Evolutionary conservation across 1,140 invertebrate species (phyloP).

Genomic region (Drosophila nigromelanica): DNA sequence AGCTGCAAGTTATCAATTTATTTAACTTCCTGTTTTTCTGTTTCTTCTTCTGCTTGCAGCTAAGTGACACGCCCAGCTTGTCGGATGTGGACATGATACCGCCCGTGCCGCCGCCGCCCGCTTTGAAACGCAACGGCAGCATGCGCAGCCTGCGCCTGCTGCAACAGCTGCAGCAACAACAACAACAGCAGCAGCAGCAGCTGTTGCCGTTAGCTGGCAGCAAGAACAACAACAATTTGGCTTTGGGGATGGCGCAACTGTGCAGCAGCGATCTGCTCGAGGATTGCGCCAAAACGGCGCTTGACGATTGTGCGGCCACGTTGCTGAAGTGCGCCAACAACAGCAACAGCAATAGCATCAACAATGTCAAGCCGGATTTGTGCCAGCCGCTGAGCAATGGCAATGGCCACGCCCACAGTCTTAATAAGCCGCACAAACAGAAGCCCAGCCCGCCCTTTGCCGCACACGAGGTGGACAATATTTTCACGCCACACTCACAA

Average conservation of each 20-base stretch:
- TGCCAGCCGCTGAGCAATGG: constrained; percentile 58
- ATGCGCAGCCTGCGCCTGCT: constrained; percentile 72
- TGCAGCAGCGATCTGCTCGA: constrained; percentile 75
- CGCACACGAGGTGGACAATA: constrained; percentile 70
- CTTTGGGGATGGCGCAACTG: constrained; percentile 55
- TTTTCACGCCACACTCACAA: constrained; percentile 72
- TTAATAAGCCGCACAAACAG: constrained; percentile 36
- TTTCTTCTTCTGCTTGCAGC: constrained; percentile 40
- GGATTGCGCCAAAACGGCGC: constrained; percentile 71
- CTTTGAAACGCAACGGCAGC: constrained; percentile 77
- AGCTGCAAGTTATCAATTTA: constrained; percentile 50
- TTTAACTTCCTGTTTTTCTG: constrained; percentile 13
- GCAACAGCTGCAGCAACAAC: constrained; percentile 67
- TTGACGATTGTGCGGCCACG: constrained; percentile 77
- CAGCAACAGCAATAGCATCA: constrained; percentile 38
- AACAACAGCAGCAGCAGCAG: constrained; percentile 60
- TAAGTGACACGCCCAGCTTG: constrained; percentile 74
- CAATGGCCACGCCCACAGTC: constrained; percentile 36
- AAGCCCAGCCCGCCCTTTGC: constrained; percentile 60
- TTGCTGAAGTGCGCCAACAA: constrained; percentile 72
- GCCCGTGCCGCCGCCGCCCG: constrained; percentile 77
- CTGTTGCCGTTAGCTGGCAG: constrained; percentile 37
- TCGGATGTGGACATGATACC: constrained; percentile 82
- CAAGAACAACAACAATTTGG: constrained; percentile 60
- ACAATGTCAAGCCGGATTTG: constrained; percentile 64